These are phyloP conservation scores for Echinops telfairi DNA, from an alignment of 2,113 vertebrate genomes.

Conservation along the genomic window DNA sequence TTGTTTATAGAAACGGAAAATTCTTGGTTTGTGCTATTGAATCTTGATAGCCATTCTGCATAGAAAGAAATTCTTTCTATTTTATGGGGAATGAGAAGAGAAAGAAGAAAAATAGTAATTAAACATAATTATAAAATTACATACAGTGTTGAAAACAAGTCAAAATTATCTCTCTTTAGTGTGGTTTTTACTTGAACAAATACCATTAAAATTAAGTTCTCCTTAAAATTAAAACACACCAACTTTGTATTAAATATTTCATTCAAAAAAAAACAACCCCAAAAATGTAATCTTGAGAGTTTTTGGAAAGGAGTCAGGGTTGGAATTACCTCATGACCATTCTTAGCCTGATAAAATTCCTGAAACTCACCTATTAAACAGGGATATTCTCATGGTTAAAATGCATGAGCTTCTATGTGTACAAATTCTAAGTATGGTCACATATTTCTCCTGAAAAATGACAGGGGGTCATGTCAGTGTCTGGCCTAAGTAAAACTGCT, in stretches of 20 bases:
- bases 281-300: conserved; percentile 31
- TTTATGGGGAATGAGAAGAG: not conserved
- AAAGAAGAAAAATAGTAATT: not conserved
- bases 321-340: not conserved
- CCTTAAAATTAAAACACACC: conserved; percentile 20
- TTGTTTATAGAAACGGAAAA: not conserved
- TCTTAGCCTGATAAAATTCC: conserved; percentile 28
- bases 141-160: conserved; percentile 24
- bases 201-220: too few relatives aligned
- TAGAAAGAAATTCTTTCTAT: not conserved
- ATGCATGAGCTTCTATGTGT: not conserved
- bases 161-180: not conserved
- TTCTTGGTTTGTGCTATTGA: not conserved
- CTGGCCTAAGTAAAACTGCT: not conserved
- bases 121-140: conserved; percentile 27
- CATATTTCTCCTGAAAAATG: not conserved
- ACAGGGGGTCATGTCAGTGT: not conserved
- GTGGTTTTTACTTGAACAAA: not conserved
- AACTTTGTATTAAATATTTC: conserved; percentile 39
- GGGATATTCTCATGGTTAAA: not conserved
- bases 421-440: not conserved
- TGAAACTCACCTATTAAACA: not conserved
- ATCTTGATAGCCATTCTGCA: not conserved
- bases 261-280: conserved; percentile 1
- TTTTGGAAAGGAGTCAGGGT: not conserved